These are phyloP conservation scores for Lytechinus variegatus DNA, from an alignment of 35 echinoderm and acorn worm genomes.

Conservation along the genomic window DNA sequence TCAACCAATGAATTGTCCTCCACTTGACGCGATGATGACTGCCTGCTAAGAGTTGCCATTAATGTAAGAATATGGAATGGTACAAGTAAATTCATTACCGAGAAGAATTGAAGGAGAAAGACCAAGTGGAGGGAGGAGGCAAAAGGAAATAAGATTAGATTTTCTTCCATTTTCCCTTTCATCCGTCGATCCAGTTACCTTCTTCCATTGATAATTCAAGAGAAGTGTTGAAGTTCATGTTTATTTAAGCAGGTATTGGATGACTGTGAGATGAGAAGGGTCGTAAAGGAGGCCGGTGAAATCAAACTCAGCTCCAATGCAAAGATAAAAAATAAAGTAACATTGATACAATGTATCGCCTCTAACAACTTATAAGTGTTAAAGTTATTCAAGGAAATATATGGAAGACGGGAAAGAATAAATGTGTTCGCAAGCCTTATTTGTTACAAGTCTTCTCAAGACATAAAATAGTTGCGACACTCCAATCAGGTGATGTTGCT, in stretches of 20 bases:
- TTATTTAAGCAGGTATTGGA: conserved; percentile 40
- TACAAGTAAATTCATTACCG: background rate
- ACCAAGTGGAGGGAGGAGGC: background rate
- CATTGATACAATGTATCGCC: background rate
- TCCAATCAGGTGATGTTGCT: too few relatives aligned
- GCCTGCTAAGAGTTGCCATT: background rate
- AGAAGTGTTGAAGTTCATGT: conserved; percentile 36
- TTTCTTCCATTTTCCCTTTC: background rate
- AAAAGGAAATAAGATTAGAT: background rate
- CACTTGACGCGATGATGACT: background rate
- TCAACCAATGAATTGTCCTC: background rate
- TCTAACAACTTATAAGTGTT: background rate
- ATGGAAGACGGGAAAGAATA: background rate
- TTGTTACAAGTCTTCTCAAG: too few relatives aligned
- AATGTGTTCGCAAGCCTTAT: too few relatives aligned
- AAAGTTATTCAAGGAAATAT: background rate
- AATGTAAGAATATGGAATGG: background rate
- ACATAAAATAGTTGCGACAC: too few relatives aligned
- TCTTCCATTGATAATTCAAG: background rate
- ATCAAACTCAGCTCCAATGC: background rate
- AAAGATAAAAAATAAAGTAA: background rate
- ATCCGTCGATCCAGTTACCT: background rate
- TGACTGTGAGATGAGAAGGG: background rate
- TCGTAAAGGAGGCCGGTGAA: conserved; percentile 14
- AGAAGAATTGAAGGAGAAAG: background rate